Base-by-base conservation (phyloP, 2,888 invertebrate genomes). In the Mythimna albipuncta region DNA sequence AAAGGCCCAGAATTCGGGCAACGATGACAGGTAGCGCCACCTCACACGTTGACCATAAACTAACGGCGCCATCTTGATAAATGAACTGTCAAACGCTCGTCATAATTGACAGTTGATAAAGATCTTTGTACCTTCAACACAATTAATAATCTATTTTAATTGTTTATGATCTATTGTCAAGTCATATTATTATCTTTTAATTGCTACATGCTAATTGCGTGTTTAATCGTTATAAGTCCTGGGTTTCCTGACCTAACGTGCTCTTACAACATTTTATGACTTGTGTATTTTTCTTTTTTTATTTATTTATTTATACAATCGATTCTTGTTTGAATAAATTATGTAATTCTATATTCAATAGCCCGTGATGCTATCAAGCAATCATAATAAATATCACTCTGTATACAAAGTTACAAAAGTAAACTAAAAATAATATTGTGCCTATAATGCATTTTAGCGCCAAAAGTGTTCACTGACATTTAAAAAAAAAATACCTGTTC, bases 1-100 rank as follows among this genome's bases (percentile, higher is more conserved):
- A 76, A 64, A 44, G 61, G 32, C 69, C 38, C 50, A 19, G 38
- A 65, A 57, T 32, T 35, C 21, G 26, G 19, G 5, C 32, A 38
- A 16, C 11, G 59, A 59, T 67, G 59, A 77, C 59, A 77, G 63
- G 66, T 78, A 72, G 63, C 78, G 58, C 66, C 77, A 77, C 78
- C 79, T 71, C 78, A 64, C 78, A 73, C 68, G 54, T 58, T 11
- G 62, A 35, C 41, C 58, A 58, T 73, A 73, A 73, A 73, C 73
- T 63, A 68, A 58, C 47, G 64, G 47, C 64, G 44, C 66, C 72
- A 67, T 65, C 47, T 78, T 69, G 57, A 69, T 74, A 67, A 79
- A 78, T 79, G 64, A 68, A 44, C 68, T 74, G 64, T 69, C 77
- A 70, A 64, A 59, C 50, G 59, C n/a, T 41, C 9, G 50, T 74